Percentiles rank a stretch among this genome's conserved stretches.
phyloP scores from a whole-genome alignment of 37 sponge, comb jelly and placozoan species.

The Haliclona indistincta region DNA sequence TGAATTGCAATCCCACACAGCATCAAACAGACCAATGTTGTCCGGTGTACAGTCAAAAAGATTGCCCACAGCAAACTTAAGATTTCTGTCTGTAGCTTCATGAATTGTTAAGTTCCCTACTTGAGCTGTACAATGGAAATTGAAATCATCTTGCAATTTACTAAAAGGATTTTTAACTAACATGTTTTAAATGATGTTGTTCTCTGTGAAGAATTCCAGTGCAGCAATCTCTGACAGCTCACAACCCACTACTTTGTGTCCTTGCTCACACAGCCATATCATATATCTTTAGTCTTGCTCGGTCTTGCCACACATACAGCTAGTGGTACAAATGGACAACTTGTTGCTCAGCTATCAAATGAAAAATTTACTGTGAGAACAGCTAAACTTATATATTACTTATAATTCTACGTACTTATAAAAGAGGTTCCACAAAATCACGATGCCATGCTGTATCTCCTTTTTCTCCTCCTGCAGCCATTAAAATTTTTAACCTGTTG shows the following conservation, averaged over 20 bases:
- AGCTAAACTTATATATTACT: too few relatives aligned
- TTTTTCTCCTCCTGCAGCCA: slow-evolving; percentile 2
- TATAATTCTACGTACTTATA: background rate
- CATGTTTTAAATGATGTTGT: slow-evolving; percentile 30
- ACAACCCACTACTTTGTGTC: slow-evolving; percentile 56
- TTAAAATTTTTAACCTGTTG: too few relatives aligned
- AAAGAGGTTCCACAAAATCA: slow-evolving; percentile 5
- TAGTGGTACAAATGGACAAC: slow-evolving; percentile 55
- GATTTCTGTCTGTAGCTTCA: slow-evolving; percentile 33
- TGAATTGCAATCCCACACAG: slow-evolving; percentile 60
- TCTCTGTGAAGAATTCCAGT: slow-evolving; percentile 38
- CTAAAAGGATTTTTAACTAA: background rate
- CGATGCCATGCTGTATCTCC: slow-evolving; percentile 41
- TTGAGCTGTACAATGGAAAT: background rate
- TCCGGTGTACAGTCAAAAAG: slow-evolving; percentile 25
- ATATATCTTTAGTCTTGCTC: slow-evolving; percentile 57
- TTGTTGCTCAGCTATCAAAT: background rate
- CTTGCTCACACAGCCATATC: slow-evolving; percentile 44
- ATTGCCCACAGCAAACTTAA: slow-evolving; percentile 46
- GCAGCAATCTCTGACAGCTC: slow-evolving; percentile 56
- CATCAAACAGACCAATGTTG: slow-evolving; percentile 58
- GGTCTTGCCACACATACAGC: slow-evolving; percentile 72
- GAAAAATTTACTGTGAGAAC: background rate
- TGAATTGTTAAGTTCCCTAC: slow-evolving; percentile 26
- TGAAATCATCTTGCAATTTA: too few relatives aligned